phyloP scores from a whole-genome alignment of 30 jellyfish, hydroid and myxozoan genomes.

The Aurelia aurita complex sp. Pacific region DNA sequence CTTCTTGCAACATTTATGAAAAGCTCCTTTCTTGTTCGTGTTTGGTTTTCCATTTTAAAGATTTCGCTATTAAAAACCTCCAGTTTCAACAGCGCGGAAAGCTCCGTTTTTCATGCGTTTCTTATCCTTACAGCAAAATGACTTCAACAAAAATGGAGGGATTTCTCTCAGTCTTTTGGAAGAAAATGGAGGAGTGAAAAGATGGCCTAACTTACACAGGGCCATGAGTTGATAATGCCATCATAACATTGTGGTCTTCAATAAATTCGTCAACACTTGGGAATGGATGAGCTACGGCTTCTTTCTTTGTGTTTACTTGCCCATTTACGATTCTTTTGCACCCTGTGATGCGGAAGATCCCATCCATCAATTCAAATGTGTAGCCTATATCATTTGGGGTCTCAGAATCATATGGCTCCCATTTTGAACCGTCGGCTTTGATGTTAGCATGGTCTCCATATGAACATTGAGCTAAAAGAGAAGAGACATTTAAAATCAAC shows the following conservation, averaged over 20 bases:
- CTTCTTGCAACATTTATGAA: no score
- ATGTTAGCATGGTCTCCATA: conserved; percentile 10
- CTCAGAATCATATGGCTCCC: conserved; percentile 89
- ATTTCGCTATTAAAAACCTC: no score
- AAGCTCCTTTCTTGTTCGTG: no score
- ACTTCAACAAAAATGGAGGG: no score
- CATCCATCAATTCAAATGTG: conserved; percentile 82
- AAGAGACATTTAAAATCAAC: no score
- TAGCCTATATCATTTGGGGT: conserved; percentile 85
- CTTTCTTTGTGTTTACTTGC: conserved; percentile 32
- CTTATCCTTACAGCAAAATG: no score
- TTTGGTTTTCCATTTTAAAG: no score
- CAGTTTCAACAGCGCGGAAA: no score
- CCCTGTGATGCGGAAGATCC: conserved; percentile 81
- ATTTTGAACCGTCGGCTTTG: conserved; percentile 71
- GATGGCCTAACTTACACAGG: conserved; percentile 85
- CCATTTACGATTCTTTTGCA: conserved; percentile 73
- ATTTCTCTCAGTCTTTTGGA: no score
- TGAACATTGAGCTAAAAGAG: conserved; percentile 12
- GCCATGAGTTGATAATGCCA: conserved; percentile 95
- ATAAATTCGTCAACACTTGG: conserved; percentile 93
- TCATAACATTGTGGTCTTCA: conserved; percentile 94
- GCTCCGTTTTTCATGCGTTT: no score
- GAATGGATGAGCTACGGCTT: conserved; percentile 76
- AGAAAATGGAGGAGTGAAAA: background rate